Evolutionary conservation across 2,797 vertebrate genomes (phyloP), one percentile per base, ranked within the genome.

Genomic region (Gallinago stenura): DNA sequence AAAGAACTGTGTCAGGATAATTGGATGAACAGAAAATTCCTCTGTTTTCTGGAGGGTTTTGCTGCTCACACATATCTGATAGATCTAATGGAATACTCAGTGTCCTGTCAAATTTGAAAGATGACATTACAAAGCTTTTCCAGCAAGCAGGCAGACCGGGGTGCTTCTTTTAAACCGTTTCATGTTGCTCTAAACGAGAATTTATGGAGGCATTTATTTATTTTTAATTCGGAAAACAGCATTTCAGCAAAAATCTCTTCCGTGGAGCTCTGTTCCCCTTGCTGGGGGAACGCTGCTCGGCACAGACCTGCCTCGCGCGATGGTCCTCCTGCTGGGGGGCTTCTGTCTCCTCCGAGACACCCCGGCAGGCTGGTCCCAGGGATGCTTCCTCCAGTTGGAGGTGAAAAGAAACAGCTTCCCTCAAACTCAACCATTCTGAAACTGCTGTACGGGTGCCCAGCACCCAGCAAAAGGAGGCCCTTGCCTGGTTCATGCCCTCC

Each of bases 81-180:
- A 90, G 75, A 93, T 97, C 89, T 96, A 82, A 93, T 84, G 90
- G 93, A 93, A 94, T 43, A 64, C 92, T 93, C 83, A 51, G 89
- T 68, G 50, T 33, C 89, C 93, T 89, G 92, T 85, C 96, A 96
- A 2, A 35, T 65, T 70, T 87, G 88, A 95, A 70, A 58, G 75
- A 84, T 92, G 95, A 85, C 75, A 84, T 95, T 90, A 79, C 83
- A 92, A 77, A 94, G 95, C 83, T 45, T 45, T 90, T 48, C 70
- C 78, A 90, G 90, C n/a, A 7, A 19, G 76, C 90, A 88, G 86
- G 66, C 83, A 90, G 83, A 14, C 73, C 3, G 81, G 35, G 64
- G 35, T 89, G 83, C 5, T 93, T 51, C 83, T 89, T 69, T 45
- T 43, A 77, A 96, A 92, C 31, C 10, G 0, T 48, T 48, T 60